Percentiles rank a stretch among this genome's conserved stretches.
phyloP scores from a whole-genome alignment of 2,888 invertebrate species.

The Callimorpha dominula region DNA sequence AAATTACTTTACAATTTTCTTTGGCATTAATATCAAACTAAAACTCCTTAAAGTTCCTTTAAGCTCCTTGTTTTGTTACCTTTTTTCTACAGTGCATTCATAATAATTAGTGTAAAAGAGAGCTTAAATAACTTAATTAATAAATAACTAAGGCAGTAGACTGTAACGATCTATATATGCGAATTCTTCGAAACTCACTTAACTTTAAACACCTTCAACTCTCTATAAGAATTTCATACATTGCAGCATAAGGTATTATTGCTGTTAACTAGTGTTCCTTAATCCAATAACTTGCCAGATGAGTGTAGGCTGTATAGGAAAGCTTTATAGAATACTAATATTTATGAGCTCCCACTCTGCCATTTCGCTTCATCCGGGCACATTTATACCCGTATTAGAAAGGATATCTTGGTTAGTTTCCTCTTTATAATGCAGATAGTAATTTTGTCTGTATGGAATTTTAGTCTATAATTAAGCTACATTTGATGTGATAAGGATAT shows the following conservation, averaged over 20 bases:
- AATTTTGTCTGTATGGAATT: not conserved
- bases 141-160: not conserved
- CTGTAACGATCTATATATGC: not conserved
- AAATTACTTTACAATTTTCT: not conserved
- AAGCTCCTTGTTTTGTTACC: not conserved
- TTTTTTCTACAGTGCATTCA: not conserved
- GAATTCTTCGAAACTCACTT: slow-evolving; percentile 1
- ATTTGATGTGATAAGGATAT: no score
- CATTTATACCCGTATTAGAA: not conserved
- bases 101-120: not conserved
- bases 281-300: slow-evolving; percentile 4
- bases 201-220: no score
- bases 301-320: slow-evolving; percentile 2
- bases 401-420: not conserved
- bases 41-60: not conserved
- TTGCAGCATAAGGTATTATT: not conserved
- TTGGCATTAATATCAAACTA: not conserved
- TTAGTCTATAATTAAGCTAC: no score
- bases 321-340: slow-evolving; percentile 18
- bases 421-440: not conserved
- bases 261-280: not conserved
- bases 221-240: not conserved
- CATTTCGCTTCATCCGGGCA: slow-evolving; percentile 18
- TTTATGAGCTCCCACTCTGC: slow-evolving; percentile 20
- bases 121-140: not conserved